These are phyloP conservation scores for Trichoplusia ni DNA, from an alignment of 1,140 invertebrate species.

Conservation along the genomic window DNA sequence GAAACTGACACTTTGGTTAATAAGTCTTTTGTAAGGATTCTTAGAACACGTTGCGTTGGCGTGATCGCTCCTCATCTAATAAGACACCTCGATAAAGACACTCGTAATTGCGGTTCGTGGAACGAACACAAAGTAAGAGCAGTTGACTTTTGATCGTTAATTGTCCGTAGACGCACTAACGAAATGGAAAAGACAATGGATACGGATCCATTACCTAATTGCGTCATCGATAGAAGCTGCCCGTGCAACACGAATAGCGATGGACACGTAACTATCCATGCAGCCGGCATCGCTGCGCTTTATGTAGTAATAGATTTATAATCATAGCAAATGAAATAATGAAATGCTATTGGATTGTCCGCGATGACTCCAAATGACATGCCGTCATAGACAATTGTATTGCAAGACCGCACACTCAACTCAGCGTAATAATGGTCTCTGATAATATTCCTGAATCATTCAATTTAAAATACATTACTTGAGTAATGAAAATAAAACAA, in stretches of 20 bases:
- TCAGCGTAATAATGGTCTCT: not conserved
- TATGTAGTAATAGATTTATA: not conserved
- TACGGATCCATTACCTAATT: constrained; percentile 16
- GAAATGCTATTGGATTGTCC: not conserved
- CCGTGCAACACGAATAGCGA: not conserved
- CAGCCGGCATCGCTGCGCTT: not conserved
- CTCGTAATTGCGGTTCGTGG: constrained; percentile 36
- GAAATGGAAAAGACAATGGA: constrained; percentile 21
- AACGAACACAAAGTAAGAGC: constrained; percentile 36
- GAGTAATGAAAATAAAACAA: not conserved
- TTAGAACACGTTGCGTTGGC: constrained; percentile 54
- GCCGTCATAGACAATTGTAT: constrained; percentile 5
- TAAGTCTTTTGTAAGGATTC: constrained; percentile 51
- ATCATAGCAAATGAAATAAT: constrained; percentile 19
- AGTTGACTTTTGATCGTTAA: constrained; percentile 29
- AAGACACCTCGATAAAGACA: constrained; percentile 45
- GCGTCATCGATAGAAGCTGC: not conserved
- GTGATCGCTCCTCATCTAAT: constrained; percentile 45
- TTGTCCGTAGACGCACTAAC: constrained; percentile 10
- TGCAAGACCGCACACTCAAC: not conserved
- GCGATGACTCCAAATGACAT: not conserved
- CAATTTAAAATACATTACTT: constrained; percentile 18
- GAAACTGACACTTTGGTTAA: constrained; percentile 46
- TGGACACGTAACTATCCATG: not conserved
- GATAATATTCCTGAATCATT: not conserved